Evolutionary conservation across 2,888 invertebrate genomes (phyloP), one percentile per base, ranked within the genome.

Genomic region (Anorthoa munda): DNA sequence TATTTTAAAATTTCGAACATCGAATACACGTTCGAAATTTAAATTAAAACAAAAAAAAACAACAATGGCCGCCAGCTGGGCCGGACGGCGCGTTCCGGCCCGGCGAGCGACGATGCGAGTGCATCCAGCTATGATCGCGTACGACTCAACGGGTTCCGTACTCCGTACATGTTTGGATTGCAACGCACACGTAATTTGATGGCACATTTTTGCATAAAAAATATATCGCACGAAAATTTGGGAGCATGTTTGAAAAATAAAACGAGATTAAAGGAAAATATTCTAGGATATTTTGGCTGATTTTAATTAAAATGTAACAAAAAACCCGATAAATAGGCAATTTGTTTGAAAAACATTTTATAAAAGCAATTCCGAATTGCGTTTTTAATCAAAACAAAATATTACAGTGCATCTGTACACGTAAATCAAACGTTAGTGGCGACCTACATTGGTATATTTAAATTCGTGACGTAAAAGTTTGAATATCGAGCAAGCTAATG

Each of bases 61-160:
- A 69, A 80, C 84, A 86, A 82, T 78, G 82, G 83, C 81, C 77
- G 86, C 79, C 91, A 88, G 86, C 87, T 87, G 88, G 80, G 79
- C 81, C 87, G 86, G 90, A 86, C 89, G 87, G 87, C 87, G 85
- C 88, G 90, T 92, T 91, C 90, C 93, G 89, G 89, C 77, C 88
- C 87, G 87, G 74, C 87, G 91, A 84, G 85, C 88, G 89, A 88
- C 89, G 90, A 89, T 87, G 88, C 86, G 87, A 88, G 87, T 89
- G 90, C 92, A 92, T 82, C 85, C 84, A 83, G 82, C 82, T 90
- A 88, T 91, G 86, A 89, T 88, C 85, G 83, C 77, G 68, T 80
- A 79, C 83, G 83, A 74, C 58, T 79, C 79, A 84, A 76, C 84
- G 81, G 78, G 81, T 66, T 76, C 70, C 58, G 66, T 80, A 73